Evolutionary conservation across 2,888 invertebrate genomes (phyloP).

Genomic region (Ectemnius continuus): DNA sequence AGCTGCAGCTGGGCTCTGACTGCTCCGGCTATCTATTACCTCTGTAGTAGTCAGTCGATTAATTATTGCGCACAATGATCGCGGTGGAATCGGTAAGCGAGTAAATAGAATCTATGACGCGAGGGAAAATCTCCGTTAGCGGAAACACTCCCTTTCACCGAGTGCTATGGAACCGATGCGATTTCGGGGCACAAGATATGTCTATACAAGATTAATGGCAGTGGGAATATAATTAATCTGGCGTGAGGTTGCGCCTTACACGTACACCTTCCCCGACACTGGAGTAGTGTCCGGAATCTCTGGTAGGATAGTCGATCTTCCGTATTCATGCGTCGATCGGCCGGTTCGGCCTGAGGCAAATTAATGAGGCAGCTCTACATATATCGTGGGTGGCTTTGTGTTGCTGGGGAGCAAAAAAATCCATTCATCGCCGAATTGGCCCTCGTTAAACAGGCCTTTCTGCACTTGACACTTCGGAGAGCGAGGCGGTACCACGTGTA

Average conservation of each 20-base stretch:
- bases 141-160: neutral
- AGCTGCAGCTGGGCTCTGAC: no score
- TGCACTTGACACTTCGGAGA: conserved; percentile 7
- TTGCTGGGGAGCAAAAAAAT: conserved; percentile 15
- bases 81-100: neutral
- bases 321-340: neutral
- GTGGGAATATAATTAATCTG: conserved; percentile 17
- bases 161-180: neutral
- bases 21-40: neutral
- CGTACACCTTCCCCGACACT: neutral
- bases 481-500: conserved; percentile 6
- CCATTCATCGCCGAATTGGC: conserved; percentile 38
- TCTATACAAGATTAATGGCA: conserved; percentile 1
- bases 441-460: conserved; percentile 35
- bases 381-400: conserved; percentile 33
- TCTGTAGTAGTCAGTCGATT: neutral
- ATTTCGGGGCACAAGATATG: neutral
- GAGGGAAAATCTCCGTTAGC: conserved; percentile 7
- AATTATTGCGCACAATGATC: neutral
- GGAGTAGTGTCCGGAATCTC: no score
- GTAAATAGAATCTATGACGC: neutral
- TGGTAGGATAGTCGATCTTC: neutral
- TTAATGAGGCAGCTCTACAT: conserved; percentile 47
- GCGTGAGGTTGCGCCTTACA: conserved; percentile 9
- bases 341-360: conserved; percentile 23